Percentiles rank a stretch among this genome's conserved stretches.
Conservation (phyloP, 2,113 vertebrate species). For the Saccopteryx leptura region DNA sequence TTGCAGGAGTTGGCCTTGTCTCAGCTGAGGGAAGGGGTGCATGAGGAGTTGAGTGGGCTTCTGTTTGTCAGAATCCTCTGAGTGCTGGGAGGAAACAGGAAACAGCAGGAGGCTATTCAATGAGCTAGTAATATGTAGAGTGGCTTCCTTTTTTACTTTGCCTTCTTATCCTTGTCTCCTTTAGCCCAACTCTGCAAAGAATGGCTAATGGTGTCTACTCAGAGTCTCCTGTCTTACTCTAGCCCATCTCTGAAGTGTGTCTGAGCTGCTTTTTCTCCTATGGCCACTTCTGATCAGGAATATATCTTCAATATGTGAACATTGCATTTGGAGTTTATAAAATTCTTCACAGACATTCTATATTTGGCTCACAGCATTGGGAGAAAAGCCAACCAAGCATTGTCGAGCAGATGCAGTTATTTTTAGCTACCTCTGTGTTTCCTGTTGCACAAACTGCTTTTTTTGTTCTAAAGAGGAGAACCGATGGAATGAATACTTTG, state of each 20-base stretch:
- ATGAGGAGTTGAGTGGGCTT: background rate
- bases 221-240: conserved; percentile 14
- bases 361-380: conserved; percentile 60
- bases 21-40: background rate
- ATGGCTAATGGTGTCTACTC: background rate
- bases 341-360: conserved; percentile 64
- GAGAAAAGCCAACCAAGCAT: conserved; percentile 55
- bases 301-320: conserved; percentile 9
- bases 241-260: background rate
- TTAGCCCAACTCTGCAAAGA: background rate
- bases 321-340: conserved; percentile 47
- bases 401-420: conserved; percentile 65
- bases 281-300: background rate
- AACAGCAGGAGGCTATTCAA: conserved; percentile 26
- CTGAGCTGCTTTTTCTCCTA: conserved; percentile 25
- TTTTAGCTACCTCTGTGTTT: conserved; percentile 57
- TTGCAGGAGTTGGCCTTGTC: background rate
- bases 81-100: conserved; percentile 60
- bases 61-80: background rate
- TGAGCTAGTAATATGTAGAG: conserved; percentile 27
- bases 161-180: background rate
- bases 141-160: conserved; percentile 18
- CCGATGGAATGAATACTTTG: background rate
- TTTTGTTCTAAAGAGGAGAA: background rate
- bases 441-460: conserved; percentile 65